phyloP scores from a whole-genome alignment of 2,797 vertebrate species.

The Dromococcyx pavoninus region DNA sequence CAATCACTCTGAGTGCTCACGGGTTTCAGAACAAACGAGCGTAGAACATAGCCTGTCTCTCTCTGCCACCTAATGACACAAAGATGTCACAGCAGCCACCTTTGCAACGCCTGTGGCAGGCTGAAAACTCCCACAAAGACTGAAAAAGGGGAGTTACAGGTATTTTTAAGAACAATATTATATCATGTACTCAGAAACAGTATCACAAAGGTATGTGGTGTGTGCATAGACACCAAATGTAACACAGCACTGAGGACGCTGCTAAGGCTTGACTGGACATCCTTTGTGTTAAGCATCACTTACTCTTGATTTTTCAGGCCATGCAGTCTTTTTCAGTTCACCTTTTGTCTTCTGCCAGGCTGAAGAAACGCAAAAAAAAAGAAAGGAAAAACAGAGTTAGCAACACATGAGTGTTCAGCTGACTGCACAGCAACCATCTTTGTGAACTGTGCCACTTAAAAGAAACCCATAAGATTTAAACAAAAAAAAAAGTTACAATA shows the following conservation, averaged over 20 bases:
- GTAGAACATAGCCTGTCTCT: conserved; percentile 67
- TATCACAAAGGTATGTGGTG: rapidly evolving
- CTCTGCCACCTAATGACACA: conserved; percentile 72
- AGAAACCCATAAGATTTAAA: rapidly evolving
- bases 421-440: rapidly evolving
- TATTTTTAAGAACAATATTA: rapidly evolving
- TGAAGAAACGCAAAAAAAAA: neutral
- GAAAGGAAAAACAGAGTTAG: rapidly evolving
- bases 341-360: neutral
- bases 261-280: rapidly evolving
- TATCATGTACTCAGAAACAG: rapidly evolving
- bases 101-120: conserved; percentile 66
- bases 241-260: no score
- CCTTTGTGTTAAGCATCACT: rapidly evolving
- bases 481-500: no score
- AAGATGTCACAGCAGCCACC: conserved; percentile 60
- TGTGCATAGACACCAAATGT: rapidly evolving
- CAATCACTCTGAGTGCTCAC: conserved; percentile 68
- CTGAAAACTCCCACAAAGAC: rapidly evolving
- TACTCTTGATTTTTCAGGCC: rapidly evolving
- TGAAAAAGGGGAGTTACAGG: rapidly evolving
- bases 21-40: conserved; percentile 20
- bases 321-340: rapidly evolving
- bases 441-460: rapidly evolving
- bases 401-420: neutral